phyloP scores from a whole-genome alignment of 2,888 invertebrate species.

The Drosophila mulleri region DNA sequence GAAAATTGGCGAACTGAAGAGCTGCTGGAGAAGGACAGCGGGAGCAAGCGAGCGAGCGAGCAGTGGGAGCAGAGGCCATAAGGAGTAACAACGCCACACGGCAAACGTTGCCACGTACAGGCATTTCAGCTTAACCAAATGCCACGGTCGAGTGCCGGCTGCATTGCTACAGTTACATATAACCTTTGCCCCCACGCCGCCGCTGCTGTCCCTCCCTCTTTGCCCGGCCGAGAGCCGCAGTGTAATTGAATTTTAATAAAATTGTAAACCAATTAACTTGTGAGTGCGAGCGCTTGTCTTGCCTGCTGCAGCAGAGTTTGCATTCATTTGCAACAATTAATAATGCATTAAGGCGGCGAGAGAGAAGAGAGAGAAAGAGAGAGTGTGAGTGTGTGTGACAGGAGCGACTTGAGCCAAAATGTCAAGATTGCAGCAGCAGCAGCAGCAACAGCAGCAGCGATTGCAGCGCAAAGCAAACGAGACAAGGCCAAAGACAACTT shows the following conservation, averaged over 20 bases:
- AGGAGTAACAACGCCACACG: no score
- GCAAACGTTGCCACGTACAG: constrained; percentile 29
- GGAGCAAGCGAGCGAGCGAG: background rate
- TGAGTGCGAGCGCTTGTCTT: constrained; percentile 30
- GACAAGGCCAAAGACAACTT: constrained; percentile 78
- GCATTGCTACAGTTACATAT: constrained; percentile 6
- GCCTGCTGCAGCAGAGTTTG: constrained; percentile 20
- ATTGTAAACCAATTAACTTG: constrained; percentile 69
- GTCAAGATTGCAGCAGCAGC: constrained; percentile 66
- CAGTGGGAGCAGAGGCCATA: no score
- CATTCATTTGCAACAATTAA: constrained; percentile 68
- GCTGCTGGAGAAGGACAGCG: constrained; percentile 14
- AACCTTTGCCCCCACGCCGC: background rate
- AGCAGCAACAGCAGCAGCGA: constrained; percentile 35
- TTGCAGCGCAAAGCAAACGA: constrained; percentile 29
- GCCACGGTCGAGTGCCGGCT: constrained; percentile 48
- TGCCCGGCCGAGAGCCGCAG: constrained; percentile 27
- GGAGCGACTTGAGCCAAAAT: constrained; percentile 53
- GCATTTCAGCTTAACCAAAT: constrained; percentile 49
- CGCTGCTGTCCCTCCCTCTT: no score
- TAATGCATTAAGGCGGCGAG: constrained; percentile 60
- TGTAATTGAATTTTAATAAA: constrained; percentile 71
- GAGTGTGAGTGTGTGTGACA: constrained; percentile 1
- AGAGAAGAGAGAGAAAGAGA: background rate
- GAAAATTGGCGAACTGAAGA: constrained; percentile 22